Evolutionary conservation across 2,888 invertebrate genomes (phyloP).

Genomic region (Drosophila acutilabella): DNA sequence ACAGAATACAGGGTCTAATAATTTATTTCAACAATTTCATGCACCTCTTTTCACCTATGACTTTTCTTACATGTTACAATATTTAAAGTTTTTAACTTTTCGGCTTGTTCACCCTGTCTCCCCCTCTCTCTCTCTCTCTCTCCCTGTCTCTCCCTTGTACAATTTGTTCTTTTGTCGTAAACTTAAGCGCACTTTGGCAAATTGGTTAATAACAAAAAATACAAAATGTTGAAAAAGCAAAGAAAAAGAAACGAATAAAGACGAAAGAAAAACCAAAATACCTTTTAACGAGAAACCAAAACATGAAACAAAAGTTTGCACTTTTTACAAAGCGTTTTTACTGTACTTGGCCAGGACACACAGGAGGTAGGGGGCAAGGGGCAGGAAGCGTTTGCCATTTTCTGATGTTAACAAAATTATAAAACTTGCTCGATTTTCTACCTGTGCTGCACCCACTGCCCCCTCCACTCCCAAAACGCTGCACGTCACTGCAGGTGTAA

Average conservation of each 20-base stretch:
- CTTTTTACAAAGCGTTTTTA: slow-evolving; percentile 58
- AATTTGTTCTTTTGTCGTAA: slow-evolving; percentile 49
- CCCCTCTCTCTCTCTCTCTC: not conserved
- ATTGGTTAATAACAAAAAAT: slow-evolving; percentile 71
- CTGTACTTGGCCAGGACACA: not conserved
- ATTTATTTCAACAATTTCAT: too few relatives aligned
- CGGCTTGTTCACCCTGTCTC: not conserved
- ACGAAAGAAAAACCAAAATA: slow-evolving; percentile 55
- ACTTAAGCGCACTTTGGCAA: slow-evolving; percentile 76
- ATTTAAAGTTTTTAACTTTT: slow-evolving; percentile 8
- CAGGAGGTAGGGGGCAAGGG: not conserved
- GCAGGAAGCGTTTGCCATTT: slow-evolving; percentile 28
- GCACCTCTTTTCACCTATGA: too few relatives aligned
- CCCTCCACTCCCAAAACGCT: too few relatives aligned
- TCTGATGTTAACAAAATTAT: slow-evolving; percentile 75
- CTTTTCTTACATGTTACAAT: slow-evolving; percentile 1
- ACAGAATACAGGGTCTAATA: too few relatives aligned
- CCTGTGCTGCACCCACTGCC: too few relatives aligned
- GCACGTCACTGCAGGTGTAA: slow-evolving; percentile 60
- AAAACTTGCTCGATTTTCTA: slow-evolving; percentile 58
- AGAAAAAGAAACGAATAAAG: slow-evolving; percentile 43
- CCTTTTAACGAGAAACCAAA: slow-evolving; percentile 65
- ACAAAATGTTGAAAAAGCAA: not conserved
- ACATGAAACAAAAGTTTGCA: slow-evolving; percentile 70
- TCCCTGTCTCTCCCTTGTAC: slow-evolving; percentile 1